Base-by-base conservation (phyloP, 2,113 vertebrate species). In the Pituophis catenifer region DNA sequence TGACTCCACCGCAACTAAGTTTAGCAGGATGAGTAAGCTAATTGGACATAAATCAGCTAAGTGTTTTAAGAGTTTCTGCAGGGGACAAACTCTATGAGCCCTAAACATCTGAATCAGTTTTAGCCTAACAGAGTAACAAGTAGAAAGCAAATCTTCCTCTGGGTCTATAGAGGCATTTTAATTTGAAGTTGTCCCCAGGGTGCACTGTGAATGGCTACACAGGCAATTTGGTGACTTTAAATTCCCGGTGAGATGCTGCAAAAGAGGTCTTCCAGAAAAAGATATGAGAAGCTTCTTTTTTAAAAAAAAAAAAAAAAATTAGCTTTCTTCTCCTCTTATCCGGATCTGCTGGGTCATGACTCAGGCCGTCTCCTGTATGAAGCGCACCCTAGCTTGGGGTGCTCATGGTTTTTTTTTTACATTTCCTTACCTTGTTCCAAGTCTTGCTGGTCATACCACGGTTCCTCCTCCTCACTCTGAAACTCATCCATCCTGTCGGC, bases 401-500 rank as follows among this genome's bases (percentile, higher is more conserved):
- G 38, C 19, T 88, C 4, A 9, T 54, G 54, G 44, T 89, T 58
- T 24, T 23, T 59, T 19, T 57, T 57, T 57, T 21, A 19, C 29
- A 13, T 11, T 50, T 87, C 93, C 97, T 98, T 97, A 99, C 99
- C 99, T 97, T 99, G 99, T 96, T 99, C 99, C 97, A 99, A 98
- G 96, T 99, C 99, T 95, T 99, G 98, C 96, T 99, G 99, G 93
- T 99, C 99, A 97, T 99, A 99, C 99, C 99, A 99, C 59, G 98
- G 98, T 96, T 99, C 99, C 92, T 99, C 99, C 95, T 99, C 99
- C 95, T 99, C 99, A 38, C 98, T 98, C 58, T 98, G 97, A 93
- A 99, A 99, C 98, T 99, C 98, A 95, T 99, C 99, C 99, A 99
- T 99, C 96, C 98, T 98, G 92, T 97, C 97, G 3, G 98, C 97